Conservation (phyloP, 1,140 invertebrate genomes). For the Drosophila repletoides region DNA sequence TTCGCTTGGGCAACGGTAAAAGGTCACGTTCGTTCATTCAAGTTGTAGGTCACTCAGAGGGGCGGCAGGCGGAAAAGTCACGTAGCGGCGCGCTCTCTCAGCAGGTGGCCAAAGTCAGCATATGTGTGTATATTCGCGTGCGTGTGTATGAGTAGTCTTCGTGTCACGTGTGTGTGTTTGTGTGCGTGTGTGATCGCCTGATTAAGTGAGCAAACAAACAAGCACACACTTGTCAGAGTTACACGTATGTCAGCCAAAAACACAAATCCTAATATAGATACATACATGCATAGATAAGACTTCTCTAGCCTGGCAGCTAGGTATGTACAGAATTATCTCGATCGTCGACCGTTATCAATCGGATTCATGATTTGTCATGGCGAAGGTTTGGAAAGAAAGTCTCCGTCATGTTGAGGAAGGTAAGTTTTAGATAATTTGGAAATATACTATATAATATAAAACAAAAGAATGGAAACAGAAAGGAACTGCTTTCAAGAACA, state of each 20-base stretch:
- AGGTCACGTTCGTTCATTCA: conserved; percentile 17
- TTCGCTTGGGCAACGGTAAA: conserved; percentile 5
- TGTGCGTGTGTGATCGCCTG: not conserved
- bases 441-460: no score
- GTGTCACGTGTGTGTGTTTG: not conserved
- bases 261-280: not conserved
- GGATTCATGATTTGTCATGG: no score
- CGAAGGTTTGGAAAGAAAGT: no score
- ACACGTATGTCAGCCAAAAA: not conserved
- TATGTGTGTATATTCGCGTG: not conserved
- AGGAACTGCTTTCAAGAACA: no score
- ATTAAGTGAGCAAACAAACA: no score
- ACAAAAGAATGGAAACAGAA: no score
- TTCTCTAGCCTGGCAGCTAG: no score
- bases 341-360: no score
- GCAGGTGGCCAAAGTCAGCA: conserved; percentile 14
- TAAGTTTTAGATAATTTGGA: no score
- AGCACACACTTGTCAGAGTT: not conserved
- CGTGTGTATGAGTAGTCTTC: not conserved
- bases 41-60: not conserved
- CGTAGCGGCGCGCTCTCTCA: conserved; percentile 20
- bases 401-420: no score
- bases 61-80: conserved; percentile 17
- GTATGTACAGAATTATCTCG: no score
- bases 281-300: not conserved